Percentiles rank a stretch among this genome's conserved stretches.
Conservation (phyloP, 2,797 vertebrate species). For the Hipposideros larvatus region DNA sequence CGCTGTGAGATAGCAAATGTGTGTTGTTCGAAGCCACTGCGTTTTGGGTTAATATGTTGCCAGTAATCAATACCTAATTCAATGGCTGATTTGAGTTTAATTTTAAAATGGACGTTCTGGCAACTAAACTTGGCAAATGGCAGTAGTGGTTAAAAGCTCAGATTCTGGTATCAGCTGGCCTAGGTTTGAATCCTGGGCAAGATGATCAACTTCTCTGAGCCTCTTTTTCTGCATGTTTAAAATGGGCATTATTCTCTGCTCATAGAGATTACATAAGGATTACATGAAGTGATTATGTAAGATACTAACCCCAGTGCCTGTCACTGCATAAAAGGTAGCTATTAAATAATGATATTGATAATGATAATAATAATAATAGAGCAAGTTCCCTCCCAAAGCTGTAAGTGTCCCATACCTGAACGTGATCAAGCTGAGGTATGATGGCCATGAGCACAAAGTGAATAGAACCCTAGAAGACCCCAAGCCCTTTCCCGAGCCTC, state of each 20-base stretch:
- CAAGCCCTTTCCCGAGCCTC: background rate
- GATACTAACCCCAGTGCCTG: background rate
- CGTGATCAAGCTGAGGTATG: background rate
- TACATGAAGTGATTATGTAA: background rate
- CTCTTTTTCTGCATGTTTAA: constrained; percentile 5
- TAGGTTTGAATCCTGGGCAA: background rate
- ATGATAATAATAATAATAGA: background rate
- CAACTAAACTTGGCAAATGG: background rate
- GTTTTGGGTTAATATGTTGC: background rate
- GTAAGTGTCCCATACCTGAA: background rate
- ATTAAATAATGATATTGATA: background rate
- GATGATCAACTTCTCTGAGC: background rate
- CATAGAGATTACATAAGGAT: background rate
- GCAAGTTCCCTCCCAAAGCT: background rate
- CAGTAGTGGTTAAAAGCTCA: background rate
- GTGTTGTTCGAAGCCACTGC: background rate
- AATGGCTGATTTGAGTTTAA: background rate
- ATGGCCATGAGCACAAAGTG: background rate
- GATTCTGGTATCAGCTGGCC: background rate
- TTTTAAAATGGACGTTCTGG: background rate
- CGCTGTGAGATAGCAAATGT: background rate
- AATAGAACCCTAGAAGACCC: background rate
- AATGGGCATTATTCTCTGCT: background rate
- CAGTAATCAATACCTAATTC: background rate
- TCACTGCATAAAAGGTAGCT: background rate